These are phyloP conservation scores for Fopius arisanus DNA, from an alignment of 1,140 invertebrate genomes.

Conservation along the genomic window DNA sequence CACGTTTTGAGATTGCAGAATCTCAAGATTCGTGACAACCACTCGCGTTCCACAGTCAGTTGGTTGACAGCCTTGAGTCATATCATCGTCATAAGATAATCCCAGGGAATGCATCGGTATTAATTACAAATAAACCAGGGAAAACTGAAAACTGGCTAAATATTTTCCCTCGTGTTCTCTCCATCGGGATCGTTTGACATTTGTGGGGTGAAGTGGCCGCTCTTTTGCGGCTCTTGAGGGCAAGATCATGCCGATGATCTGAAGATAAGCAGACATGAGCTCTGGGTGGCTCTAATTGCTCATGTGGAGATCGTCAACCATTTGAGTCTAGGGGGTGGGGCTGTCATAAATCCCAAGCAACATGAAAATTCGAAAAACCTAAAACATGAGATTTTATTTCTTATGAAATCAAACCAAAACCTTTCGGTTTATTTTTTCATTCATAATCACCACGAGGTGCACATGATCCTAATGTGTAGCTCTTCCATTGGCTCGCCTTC, in stretches of 20 bases:
- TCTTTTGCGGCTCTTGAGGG: neutral
- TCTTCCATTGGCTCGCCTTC: neutral
- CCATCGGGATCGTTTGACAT: neutral
- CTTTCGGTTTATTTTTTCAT: too few species aligned
- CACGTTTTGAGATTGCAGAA: neutral
- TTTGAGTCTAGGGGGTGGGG: neutral
- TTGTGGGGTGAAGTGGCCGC: neutral
- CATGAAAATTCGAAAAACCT: too few species aligned
- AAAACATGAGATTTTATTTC: too few species aligned
- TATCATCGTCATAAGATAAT: neutral
- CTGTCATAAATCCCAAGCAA: neutral
- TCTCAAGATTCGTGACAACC: neutral
- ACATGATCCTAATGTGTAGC: too few species aligned
- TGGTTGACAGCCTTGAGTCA: neutral
- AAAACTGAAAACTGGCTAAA: neutral
- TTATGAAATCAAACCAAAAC: too few species aligned
- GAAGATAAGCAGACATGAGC: neutral
- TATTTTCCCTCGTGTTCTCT: slow-evolving; percentile 12
- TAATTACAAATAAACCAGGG: neutral
- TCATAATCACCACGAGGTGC: too few species aligned
- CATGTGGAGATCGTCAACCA: slow-evolving; percentile 14
- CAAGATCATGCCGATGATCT: neutral
- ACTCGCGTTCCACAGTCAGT: neutral
- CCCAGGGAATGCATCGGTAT: neutral
- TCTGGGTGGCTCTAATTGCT: neutral